Conservation (phyloP, 2,797 vertebrate species). For the Limnodromus scolopaceus region DNA sequence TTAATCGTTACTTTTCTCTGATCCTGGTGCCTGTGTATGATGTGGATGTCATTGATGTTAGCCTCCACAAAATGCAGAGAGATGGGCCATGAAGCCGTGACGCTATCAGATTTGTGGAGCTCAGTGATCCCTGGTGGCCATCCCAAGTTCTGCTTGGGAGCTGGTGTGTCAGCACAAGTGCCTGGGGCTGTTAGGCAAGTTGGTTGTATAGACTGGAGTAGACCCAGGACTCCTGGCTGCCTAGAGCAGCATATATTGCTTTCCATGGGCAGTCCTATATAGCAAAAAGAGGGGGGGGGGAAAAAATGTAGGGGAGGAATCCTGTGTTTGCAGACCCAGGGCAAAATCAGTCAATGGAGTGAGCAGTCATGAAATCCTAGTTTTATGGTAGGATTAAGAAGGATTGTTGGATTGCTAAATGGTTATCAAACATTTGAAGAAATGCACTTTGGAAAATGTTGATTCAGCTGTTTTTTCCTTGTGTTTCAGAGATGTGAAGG, state of each 20-base stretch:
- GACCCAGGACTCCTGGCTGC: background rate
- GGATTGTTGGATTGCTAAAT: background rate
- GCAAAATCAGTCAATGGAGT: background rate
- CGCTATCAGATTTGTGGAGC: background rate
- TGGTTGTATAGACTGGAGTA: background rate
- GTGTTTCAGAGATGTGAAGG: slow-evolving; percentile 86
- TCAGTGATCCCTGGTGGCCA: background rate
- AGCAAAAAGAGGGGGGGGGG: background rate
- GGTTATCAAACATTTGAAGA: background rate
- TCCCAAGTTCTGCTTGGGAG: background rate
- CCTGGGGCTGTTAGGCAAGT: background rate
- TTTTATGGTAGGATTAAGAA: background rate
- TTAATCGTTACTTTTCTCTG: background rate
- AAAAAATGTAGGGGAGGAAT: background rate
- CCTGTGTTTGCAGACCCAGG: background rate
- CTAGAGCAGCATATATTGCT: background rate
- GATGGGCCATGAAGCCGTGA: background rate
- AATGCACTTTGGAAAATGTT: background rate
- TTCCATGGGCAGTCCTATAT: background rate
- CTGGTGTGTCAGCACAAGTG: background rate
- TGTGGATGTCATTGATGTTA: background rate
- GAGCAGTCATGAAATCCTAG: background rate
- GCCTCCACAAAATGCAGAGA: background rate
- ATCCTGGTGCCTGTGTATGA: background rate
- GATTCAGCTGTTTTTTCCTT: slow-evolving; percentile 7